phyloP scores from a whole-genome alignment of 2,113 vertebrate species.

The Papio anubis region DNA sequence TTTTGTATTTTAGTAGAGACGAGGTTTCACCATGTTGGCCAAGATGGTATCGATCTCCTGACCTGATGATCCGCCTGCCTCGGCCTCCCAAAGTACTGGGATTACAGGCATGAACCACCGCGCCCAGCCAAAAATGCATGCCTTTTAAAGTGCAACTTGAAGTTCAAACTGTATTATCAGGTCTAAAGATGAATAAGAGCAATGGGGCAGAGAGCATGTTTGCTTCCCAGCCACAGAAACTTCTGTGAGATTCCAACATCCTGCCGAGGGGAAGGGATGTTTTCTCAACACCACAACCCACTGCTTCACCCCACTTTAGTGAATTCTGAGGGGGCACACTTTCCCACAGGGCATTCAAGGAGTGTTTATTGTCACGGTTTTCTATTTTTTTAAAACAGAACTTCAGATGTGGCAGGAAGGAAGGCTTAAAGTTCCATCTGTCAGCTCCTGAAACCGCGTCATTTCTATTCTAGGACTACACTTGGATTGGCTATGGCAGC shows the following conservation, averaged over 20 bases:
- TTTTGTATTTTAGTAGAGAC: no score
- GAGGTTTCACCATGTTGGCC: no score
- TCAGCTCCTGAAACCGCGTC: background rate
- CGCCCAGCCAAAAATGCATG: background rate
- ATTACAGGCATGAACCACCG: no score
- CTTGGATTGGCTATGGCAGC: background rate
- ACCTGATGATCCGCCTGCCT: no score
- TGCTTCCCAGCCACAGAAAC: background rate
- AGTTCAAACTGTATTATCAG: background rate
- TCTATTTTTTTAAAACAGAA: background rate
- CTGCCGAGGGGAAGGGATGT: no score
- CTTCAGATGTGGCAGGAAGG: background rate
- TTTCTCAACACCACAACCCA: background rate
- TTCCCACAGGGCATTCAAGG: background rate
- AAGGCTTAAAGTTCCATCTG: background rate
- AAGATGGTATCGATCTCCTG: no score
- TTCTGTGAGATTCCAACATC: background rate
- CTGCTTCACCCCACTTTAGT: background rate
- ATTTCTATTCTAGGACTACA: background rate
- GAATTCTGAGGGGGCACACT: background rate
- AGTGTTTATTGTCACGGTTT: background rate
- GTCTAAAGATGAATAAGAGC: background rate
- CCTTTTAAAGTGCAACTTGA: background rate
- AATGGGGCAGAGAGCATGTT: fast-evolving
- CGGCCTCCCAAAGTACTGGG: no score